A percentile compares a stretch with the other conserved stretches of the same genome.
phyloP scores from a whole-genome alignment of 2,888 invertebrate species.

The Diploptera punctata region DNA sequence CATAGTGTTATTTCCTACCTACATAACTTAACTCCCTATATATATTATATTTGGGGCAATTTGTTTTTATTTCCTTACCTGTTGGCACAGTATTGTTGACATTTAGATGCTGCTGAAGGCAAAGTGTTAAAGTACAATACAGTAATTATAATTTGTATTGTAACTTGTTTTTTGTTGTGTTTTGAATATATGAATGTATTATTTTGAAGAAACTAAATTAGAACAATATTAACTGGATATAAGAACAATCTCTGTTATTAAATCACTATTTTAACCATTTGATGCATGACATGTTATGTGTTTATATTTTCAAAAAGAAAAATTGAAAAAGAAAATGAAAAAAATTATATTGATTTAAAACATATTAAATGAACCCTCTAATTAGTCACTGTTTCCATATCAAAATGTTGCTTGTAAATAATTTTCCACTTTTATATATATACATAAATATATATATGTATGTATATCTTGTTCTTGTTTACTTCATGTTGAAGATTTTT shows the following conservation, averaged over 20 bases:
- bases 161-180: slow-evolving; percentile 18
- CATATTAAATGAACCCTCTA: slow-evolving; percentile 24
- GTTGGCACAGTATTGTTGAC: too few relatives aligned
- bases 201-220: slow-evolving; percentile 19
- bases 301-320: slow-evolving; percentile 40
- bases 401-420: slow-evolving; percentile 44
- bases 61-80: too few relatives aligned
- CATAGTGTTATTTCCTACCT: too few relatives aligned
- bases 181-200: slow-evolving; percentile 22
- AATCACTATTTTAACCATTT: slow-evolving; percentile 28
- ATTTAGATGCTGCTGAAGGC: too few relatives aligned
- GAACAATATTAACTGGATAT: slow-evolving; percentile 27
- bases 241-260: slow-evolving; percentile 25
- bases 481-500: slow-evolving; percentile 42
- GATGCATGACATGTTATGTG: slow-evolving; percentile 23
- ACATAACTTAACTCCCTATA: too few relatives aligned
- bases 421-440: slow-evolving; percentile 45
- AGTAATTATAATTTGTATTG: too few relatives aligned
- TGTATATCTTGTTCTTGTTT: slow-evolving; percentile 43
- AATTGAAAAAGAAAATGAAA: slow-evolving; percentile 29
- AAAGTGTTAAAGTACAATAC: too few relatives aligned
- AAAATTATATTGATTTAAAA: slow-evolving; percentile 31
- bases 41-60: too few relatives aligned
- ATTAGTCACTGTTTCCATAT: slow-evolving; percentile 40
- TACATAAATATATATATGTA: slow-evolving; percentile 42